Evolutionary conservation across 2,888 invertebrate genomes (phyloP).

Genomic region (Polyommatus iphigenia): DNA sequence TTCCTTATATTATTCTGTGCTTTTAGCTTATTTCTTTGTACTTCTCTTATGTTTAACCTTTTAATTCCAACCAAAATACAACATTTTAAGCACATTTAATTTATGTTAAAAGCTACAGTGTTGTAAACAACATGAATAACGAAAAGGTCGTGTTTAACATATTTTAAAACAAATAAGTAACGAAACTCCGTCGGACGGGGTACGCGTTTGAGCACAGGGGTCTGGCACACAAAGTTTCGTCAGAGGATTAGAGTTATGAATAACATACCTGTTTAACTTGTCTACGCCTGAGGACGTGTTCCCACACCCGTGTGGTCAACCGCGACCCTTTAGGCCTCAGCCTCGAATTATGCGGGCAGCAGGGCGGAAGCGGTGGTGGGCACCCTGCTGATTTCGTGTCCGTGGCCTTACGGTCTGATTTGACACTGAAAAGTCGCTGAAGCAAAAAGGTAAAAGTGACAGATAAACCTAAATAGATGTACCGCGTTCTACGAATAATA

Average conservation of each 20-base stretch:
- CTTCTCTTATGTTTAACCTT: not conserved
- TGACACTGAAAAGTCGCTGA: not conserved
- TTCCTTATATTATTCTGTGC: no score
- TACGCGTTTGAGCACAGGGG: not conserved
- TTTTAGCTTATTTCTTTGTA: no score
- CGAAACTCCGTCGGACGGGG: not conserved
- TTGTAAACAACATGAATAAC: not conserved
- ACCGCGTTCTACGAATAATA: no score
- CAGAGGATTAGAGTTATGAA: not conserved
- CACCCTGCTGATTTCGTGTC: no score
- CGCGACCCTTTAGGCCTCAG: not conserved
- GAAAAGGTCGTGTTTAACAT: conserved; percentile 3
- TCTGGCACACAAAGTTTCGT: not conserved
- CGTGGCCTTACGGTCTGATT: not conserved
- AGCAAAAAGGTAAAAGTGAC: not conserved
- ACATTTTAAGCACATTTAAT: not conserved
- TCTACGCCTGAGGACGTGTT: not conserved
- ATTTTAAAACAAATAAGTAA: conserved; percentile 15
- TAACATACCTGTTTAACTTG: not conserved
- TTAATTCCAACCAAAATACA: not conserved
- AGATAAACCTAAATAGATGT: no score
- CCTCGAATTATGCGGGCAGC: no score
- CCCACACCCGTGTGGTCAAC: not conserved
- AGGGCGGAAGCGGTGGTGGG: no score
- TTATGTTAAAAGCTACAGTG: not conserved